Percentiles rank a stretch among this genome's conserved stretches.
phyloP scores from a whole-genome alignment of 2,888 invertebrate genomes.

The Bibio marci region DNA sequence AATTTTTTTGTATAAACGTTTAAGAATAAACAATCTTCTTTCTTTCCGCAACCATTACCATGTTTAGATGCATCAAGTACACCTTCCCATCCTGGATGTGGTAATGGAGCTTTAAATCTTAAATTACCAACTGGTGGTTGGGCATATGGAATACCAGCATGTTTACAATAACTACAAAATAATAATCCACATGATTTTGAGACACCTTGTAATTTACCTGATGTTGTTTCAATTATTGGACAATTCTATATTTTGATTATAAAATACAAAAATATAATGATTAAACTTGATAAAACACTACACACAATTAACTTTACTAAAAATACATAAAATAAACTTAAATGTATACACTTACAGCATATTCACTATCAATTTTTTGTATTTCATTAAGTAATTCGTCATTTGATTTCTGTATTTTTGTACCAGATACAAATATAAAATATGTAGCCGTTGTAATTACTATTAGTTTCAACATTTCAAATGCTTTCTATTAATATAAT shows the following conservation, averaged over 20 bases:
- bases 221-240: slow-evolving; percentile 3
- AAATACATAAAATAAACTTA: too few relatives aligned
- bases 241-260: background rate
- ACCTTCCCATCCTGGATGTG: slow-evolving; percentile 8
- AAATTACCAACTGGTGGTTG: slow-evolving; percentile 7
- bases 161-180: slow-evolving; percentile 4
- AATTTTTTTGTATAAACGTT: slow-evolving; percentile 8
- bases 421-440: too few relatives aligned
- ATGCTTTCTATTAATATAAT: too few relatives aligned
- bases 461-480: too few relatives aligned
- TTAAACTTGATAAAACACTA: too few relatives aligned
- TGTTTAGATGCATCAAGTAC: slow-evolving; percentile 5
- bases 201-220: slow-evolving; percentile 6
- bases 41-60: slow-evolving; percentile 4
- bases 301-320: too few relatives aligned
- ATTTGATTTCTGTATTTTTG: too few relatives aligned
- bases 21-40: slow-evolving; percentile 9
- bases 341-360: too few relatives aligned
- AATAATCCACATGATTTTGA: background rate
- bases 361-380: too few relatives aligned
- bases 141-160: slow-evolving; percentile 9
- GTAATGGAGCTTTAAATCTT: slow-evolving; percentile 7
- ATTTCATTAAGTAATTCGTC: too few relatives aligned
- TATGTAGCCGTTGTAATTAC: too few relatives aligned
- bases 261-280: too few relatives aligned